phyloP scores from a whole-genome alignment of 2,797 vertebrate species.

The Euphonia xanthogaster region DNA sequence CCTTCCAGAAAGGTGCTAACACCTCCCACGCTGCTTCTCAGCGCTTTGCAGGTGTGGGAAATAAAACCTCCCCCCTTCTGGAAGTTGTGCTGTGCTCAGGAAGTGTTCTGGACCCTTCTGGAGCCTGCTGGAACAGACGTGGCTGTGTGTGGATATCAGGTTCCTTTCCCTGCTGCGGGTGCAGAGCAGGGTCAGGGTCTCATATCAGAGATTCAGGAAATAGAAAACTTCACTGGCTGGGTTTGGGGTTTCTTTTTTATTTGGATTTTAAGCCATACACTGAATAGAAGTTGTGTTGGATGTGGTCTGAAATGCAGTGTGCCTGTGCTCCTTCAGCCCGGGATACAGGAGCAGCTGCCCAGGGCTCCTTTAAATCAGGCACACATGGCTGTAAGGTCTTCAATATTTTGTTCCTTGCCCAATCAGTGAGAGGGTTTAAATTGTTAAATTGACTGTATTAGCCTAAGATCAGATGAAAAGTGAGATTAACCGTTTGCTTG shows the following conservation, averaged over 20 bases:
- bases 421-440: not conserved
- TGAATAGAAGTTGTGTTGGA: not conserved
- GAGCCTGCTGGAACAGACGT: not conserved
- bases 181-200: not conserved
- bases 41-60: not conserved
- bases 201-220: not conserved
- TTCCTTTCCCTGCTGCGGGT: not conserved
- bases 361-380: not conserved
- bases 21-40: accelerated
- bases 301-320: not conserved
- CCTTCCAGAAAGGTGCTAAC: accelerated
- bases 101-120: not conserved
- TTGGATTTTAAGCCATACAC: not conserved
- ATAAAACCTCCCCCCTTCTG: not conserved
- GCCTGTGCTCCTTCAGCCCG: accelerated
- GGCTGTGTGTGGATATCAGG: accelerated
- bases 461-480: not conserved
- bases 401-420: not conserved
- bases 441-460: not conserved
- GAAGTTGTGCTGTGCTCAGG: not conserved
- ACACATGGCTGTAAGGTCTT: not conserved
- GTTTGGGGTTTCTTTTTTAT: not conserved
- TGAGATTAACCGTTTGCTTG: not conserved
- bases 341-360: not conserved
- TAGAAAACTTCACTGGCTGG: not conserved